Evolutionary conservation across 1,140 invertebrate species (phyloP).

Genomic region (Amphibalanus amphitrite): DNA sequence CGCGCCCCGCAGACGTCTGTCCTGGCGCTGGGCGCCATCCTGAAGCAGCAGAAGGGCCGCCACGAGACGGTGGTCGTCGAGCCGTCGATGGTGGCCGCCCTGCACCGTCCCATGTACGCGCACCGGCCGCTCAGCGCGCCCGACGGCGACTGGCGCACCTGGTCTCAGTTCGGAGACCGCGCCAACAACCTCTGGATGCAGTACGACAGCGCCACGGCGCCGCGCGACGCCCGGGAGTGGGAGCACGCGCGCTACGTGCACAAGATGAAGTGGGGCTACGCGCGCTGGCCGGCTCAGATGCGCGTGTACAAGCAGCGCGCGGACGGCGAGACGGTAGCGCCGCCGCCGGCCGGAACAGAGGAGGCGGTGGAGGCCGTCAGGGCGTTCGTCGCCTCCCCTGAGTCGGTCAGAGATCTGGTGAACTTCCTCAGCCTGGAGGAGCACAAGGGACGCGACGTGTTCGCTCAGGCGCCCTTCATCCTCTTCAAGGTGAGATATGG

Average conservation of each 20-base stretch:
- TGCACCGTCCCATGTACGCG: constrained; percentile 9
- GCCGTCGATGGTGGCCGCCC: constrained; percentile 24
- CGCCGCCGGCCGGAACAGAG: constrained; percentile 32
- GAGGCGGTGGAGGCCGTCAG: constrained; percentile 39
- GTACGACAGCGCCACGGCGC: constrained; percentile 40
- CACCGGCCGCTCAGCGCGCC: constrained; percentile 12
- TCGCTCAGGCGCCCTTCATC: constrained; percentile 41
- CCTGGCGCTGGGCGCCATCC: constrained; percentile 38
- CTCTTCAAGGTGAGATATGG: constrained; percentile 58
- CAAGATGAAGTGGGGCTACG: constrained; percentile 54
- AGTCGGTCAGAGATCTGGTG: constrained; percentile 53
- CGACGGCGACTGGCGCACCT: constrained; percentile 11
- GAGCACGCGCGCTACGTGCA: constrained; percentile 46
- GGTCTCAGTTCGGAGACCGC: constrained; percentile 30
- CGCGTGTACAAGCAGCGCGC: constrained; percentile 13
- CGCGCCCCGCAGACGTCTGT: constrained; percentile 46
- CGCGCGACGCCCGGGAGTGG: constrained; percentile 50
- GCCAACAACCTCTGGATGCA: constrained; percentile 54
- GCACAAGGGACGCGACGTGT: constrained; percentile 66
- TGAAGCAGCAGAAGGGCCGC: constrained; percentile 56
- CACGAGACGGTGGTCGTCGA: constrained; percentile 41
- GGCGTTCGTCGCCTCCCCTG: constrained; percentile 46
- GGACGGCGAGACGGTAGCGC: constrained; percentile 38
- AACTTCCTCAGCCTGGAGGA: constrained; percentile 64
- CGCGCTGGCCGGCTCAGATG: constrained; percentile 54